phyloP scores from a whole-genome alignment of 2,113 vertebrate species.

The Stegostoma tigrinum region DNA sequence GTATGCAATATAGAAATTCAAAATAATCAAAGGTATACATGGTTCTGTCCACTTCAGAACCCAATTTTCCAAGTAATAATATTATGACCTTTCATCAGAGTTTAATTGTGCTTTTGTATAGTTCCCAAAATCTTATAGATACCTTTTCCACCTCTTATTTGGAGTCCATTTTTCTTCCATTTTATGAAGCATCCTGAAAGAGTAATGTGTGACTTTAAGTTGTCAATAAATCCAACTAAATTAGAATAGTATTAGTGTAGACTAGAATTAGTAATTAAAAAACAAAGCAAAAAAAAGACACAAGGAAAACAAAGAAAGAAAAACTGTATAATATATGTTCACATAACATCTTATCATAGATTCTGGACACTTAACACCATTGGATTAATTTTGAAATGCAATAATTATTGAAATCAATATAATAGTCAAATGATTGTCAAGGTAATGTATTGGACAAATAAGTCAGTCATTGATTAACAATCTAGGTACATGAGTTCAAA shows the following conservation, averaged over 20 bases:
- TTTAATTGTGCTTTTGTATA: not conserved
- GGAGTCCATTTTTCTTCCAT: not conserved
- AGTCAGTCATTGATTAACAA: not conserved
- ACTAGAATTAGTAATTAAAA: not conserved
- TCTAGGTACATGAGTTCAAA: not conserved
- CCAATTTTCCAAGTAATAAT: no score
- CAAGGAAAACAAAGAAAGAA: not conserved
- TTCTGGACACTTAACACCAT: not conserved
- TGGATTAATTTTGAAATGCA: not conserved
- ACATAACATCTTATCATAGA: not conserved
- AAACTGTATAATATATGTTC: not conserved
- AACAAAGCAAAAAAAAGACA: not conserved
- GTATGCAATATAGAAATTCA: no score
- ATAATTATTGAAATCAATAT: not conserved
- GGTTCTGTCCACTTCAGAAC: no score
- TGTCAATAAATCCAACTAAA: not conserved
- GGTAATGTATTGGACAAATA: not conserved
- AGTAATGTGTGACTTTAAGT: not conserved
- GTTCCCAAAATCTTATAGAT: not conserved
- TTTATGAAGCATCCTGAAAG: not conserved
- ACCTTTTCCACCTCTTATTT: not conserved
- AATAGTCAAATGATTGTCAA: not conserved
- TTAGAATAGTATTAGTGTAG: not conserved
- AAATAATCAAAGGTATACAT: no score
- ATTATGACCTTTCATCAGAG: no score